Evolutionary conservation across 30 jellyfish, hydroid and myxozoan species (phyloP).

Genomic region (Cassiopea xamachana): DNA sequence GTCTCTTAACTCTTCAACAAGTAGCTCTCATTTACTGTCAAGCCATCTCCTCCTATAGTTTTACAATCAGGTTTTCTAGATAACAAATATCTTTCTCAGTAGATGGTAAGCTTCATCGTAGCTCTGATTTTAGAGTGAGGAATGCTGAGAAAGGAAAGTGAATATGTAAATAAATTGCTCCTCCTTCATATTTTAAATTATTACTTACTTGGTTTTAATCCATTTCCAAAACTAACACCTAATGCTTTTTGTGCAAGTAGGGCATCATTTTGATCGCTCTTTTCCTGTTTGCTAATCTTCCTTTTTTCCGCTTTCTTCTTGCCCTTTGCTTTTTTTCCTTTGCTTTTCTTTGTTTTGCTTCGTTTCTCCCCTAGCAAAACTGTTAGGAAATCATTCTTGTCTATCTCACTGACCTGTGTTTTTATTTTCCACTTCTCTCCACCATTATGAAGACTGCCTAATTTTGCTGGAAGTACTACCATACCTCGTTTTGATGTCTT

Average conservation of each 20-base stretch:
- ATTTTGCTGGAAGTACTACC: slow-evolving; percentile 36
- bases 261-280: slow-evolving; percentile 70
- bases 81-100: too few species aligned
- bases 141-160: too few species aligned
- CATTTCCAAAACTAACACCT: slow-evolving; percentile 81
- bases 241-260: slow-evolving; percentile 80
- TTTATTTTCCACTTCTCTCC: slow-evolving; percentile 36
- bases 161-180: too few species aligned
- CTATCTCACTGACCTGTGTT: neutral
- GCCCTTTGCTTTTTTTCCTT: slow-evolving; percentile 5
- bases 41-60: too few species aligned
- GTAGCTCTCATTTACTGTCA: too few species aligned
- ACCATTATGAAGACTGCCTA: neutral
- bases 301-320: slow-evolving; percentile 58
- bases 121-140: too few species aligned
- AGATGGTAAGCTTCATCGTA: too few species aligned
- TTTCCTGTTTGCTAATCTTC: slow-evolving; percentile 53
- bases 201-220: slow-evolving; percentile 88
- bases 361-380: slow-evolving; percentile 47
- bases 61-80: too few species aligned
- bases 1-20: too few species aligned
- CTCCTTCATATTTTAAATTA: too few species aligned
- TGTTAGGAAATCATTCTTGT: slow-evolving; percentile 28
- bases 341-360: slow-evolving; percentile 20
- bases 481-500: slow-evolving; percentile 69